Conservation (phyloP, 2,888 invertebrate genomes). For the Quadroppia sp. region DNA sequence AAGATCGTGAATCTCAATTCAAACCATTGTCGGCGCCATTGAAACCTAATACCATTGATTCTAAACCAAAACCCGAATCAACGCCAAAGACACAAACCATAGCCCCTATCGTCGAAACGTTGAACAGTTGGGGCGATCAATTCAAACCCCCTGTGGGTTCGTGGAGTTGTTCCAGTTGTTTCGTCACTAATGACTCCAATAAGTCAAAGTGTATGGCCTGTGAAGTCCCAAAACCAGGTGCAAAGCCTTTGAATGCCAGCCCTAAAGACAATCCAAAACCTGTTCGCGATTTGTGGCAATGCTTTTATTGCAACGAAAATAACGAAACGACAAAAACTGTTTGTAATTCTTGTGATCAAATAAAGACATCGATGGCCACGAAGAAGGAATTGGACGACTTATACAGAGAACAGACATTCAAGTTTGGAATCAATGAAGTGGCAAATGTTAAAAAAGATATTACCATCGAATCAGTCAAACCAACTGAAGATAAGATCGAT, state of each 20-base stretch:
- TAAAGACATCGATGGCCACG: slow-evolving; percentile 31
- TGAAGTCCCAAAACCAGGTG: slow-evolving; percentile 46
- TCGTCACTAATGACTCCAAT: slow-evolving; percentile 47
- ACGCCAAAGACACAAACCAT: background rate
- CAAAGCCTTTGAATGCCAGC: background rate
- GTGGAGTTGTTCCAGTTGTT: slow-evolving; percentile 52
- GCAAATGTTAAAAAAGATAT: background rate
- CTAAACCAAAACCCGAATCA: background rate
- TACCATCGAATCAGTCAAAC: background rate
- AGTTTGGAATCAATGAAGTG: slow-evolving; percentile 17
- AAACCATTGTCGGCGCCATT: background rate
- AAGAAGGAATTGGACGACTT: slow-evolving; percentile 34
- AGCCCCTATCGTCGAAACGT: background rate
- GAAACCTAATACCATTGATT: too few relatives aligned
- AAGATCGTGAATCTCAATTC: background rate
- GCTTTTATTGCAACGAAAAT: slow-evolving; percentile 34
- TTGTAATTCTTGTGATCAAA: slow-evolving; percentile 30
- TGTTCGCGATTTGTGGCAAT: slow-evolving; percentile 7
- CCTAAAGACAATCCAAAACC: background rate
- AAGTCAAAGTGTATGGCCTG: slow-evolving; percentile 48
- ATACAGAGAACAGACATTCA: slow-evolving; percentile 28
- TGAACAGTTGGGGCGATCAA: slow-evolving; percentile 48
- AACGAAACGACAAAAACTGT: slow-evolving; percentile 1
- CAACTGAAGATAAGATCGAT: background rate
- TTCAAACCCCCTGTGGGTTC: slow-evolving; percentile 50